Conservation (phyloP, 2,797 vertebrate genomes). For the Anomalospiza imberbis region DNA sequence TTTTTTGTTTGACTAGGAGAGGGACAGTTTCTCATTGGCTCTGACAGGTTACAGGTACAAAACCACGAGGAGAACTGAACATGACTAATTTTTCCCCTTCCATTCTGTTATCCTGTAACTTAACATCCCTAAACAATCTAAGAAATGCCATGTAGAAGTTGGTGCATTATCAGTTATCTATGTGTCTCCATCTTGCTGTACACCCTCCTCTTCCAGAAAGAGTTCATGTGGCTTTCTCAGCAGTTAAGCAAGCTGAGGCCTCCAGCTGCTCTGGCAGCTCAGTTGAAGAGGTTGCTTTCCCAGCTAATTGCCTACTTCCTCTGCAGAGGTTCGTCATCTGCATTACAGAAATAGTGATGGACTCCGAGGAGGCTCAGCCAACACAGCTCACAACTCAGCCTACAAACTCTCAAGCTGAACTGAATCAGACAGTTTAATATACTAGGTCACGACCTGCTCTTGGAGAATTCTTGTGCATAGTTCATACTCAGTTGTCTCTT, state of each 20-base stretch:
- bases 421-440: constrained; percentile 22
- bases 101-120: not conserved
- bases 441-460: not conserved
- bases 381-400: not conserved
- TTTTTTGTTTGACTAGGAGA: not conserved
- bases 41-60: not conserved
- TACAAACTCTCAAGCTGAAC: not conserved
- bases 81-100: not conserved
- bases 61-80: not conserved
- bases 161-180: not conserved
- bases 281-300: constrained; percentile 71
- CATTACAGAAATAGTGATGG: not conserved
- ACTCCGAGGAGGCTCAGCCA: constrained; percentile 5
- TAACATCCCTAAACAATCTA: not conserved
- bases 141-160: not conserved
- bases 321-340: constrained; percentile 68
- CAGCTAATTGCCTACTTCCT: constrained; percentile 70
- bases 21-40: not conserved
- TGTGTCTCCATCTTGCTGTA: not conserved
- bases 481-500: not conserved
- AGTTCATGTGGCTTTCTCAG: not conserved
- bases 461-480: not conserved
- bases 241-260: not conserved
- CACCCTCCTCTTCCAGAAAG: not conserved
- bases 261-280: constrained; percentile 60